Percentiles rank a stretch among this genome's conserved stretches.
Evolutionary conservation across 2,797 vertebrate species (phyloP).

Genomic region (Lepilemur ruficaudatus): DNA sequence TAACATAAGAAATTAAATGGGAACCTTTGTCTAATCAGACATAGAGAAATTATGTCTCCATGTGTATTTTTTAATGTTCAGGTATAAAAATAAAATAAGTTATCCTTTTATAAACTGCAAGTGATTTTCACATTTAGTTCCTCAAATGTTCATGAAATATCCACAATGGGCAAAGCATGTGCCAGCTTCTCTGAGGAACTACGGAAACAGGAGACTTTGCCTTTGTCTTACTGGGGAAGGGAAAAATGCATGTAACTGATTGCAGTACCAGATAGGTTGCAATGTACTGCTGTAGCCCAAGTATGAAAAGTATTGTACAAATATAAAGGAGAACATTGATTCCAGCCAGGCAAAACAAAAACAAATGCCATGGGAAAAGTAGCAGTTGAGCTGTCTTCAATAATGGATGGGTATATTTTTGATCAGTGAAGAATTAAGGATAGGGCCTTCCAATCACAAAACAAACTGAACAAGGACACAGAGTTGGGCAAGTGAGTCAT

Average conservation of each 20-base stretch:
- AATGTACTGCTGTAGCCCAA: neutral
- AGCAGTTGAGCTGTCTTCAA: neutral
- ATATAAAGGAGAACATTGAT: neutral
- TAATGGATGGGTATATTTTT: neutral
- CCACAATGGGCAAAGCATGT: neutral
- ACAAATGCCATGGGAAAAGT: neutral
- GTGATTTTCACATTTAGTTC: neutral
- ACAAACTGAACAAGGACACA: neutral
- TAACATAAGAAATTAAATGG: constrained; percentile 5
- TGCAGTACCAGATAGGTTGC: neutral
- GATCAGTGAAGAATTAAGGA: neutral
- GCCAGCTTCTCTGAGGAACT: neutral
- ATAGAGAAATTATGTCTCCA: neutral
- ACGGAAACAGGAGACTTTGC: neutral
- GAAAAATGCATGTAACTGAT: neutral
- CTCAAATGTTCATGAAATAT: neutral
- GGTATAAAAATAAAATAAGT: constrained; percentile 46
- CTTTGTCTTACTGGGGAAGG: neutral
- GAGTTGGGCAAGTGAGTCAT: neutral
- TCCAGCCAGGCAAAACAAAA: neutral
- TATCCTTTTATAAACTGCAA: neutral
- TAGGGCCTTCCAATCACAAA: neutral
- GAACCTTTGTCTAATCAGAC: neutral
- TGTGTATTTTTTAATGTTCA: neutral
- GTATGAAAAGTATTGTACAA: neutral